Percentiles rank a stretch among this genome's conserved stretches.
Evolutionary conservation across 2,888 invertebrate species (phyloP).

Genomic region (Aleiodes leptofemur): DNA sequence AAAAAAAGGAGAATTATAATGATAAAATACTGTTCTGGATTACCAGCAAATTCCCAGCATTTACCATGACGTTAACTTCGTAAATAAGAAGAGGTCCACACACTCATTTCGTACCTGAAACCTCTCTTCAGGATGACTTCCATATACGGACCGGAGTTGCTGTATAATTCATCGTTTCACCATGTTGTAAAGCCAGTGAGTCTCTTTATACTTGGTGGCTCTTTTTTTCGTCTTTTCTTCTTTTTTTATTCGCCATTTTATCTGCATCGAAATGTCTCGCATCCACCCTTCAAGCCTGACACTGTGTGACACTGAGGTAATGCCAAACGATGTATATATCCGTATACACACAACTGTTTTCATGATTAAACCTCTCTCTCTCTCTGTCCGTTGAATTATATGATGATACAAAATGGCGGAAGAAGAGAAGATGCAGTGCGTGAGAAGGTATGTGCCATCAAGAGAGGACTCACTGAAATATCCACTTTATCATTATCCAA

Average conservation of each 20-base stretch:
- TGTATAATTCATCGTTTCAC: slow-evolving; percentile 61
- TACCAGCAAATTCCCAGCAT: slow-evolving; percentile 5
- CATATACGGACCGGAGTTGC: slow-evolving; percentile 58
- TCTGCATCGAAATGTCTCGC: slow-evolving; percentile 21
- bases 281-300: slow-evolving; percentile 1
- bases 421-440: slow-evolving; percentile 39
- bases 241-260: slow-evolving; percentile 11
- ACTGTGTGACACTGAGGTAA: slow-evolving; percentile 5
- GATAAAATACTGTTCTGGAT: not conserved
- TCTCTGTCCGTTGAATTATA: slow-evolving; percentile 18
- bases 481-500: slow-evolving; percentile 56
- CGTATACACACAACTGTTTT: not conserved
- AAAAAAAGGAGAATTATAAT: no score
- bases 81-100: slow-evolving; percentile 43
- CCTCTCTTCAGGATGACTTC: slow-evolving; percentile 50
- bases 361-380: not conserved
- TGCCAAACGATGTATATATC: slow-evolving; percentile 10
- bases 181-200: slow-evolving; percentile 41
- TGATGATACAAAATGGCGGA: slow-evolving; percentile 35
- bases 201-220: slow-evolving; percentile 13
- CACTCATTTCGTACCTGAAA: slow-evolving; percentile 46
- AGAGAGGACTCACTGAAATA: slow-evolving; percentile 48
- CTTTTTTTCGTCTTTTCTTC: not conserved
- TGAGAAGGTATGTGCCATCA: slow-evolving; percentile 56
- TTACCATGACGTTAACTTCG: slow-evolving; percentile 34